Evolutionary conservation across 2,113 vertebrate species (phyloP).

Genomic region (Arothron firmamentum): DNA sequence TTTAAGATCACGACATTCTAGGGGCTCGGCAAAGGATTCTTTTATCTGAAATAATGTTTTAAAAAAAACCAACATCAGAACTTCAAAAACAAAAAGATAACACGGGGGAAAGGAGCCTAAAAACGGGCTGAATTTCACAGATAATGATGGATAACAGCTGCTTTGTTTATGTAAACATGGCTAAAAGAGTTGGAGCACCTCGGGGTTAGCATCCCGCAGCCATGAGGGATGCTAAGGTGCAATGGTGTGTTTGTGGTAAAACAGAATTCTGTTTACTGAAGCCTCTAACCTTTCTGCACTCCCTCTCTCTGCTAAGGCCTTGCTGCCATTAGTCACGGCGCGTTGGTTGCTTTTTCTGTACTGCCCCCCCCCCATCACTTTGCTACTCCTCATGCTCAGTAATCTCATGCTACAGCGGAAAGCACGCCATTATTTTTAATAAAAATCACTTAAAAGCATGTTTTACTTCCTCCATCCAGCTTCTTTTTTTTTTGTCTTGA

Average conservation of each 20-base stretch:
- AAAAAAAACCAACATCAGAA: too few relatives aligned
- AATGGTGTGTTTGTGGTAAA: conserved; percentile 62
- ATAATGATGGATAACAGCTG: conserved; percentile 11
- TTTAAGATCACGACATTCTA: conserved; percentile 22
- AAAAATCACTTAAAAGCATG: conserved; percentile 42
- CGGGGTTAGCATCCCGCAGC: conserved; percentile 38
- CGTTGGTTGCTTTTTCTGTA: conserved; percentile 36
- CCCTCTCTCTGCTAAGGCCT: conserved; percentile 23
- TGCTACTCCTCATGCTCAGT: not conserved
- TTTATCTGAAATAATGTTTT: too few relatives aligned
- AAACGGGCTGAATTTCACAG: not conserved
- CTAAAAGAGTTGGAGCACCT: conserved; percentile 30
- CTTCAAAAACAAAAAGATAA: too few relatives aligned
- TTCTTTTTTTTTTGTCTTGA: conserved; percentile 12
- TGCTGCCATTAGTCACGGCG: too few relatives aligned
- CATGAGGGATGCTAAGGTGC: not conserved
- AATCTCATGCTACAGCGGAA: conserved; percentile 16
- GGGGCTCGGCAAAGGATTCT: conserved; percentile 1
- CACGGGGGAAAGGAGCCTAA: not conserved
- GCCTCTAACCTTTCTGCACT: conserved; percentile 53
- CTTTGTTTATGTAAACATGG: conserved; percentile 27
- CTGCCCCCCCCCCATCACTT: conserved; percentile 6
- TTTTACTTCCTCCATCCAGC: conserved; percentile 59
- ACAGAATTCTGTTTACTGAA: conserved; percentile 50
- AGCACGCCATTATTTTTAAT: conserved; percentile 3